These are phyloP conservation scores for Clarias pachynema DNA, from an alignment of 2,797 vertebrate species.

Conservation along the genomic window DNA sequence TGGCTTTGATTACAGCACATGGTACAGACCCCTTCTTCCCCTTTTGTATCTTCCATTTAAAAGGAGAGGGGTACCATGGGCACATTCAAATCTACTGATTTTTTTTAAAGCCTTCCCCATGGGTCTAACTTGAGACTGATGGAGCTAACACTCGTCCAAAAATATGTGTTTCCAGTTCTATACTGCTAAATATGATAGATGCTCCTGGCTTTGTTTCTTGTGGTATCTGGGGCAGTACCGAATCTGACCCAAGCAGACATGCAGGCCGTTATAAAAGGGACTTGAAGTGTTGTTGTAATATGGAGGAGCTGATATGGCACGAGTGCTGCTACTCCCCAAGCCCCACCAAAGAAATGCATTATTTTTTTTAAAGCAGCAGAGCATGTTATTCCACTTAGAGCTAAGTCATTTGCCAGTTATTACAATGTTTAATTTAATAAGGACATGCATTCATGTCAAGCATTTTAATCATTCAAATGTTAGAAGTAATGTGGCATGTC, in stretches of 20 bases:
- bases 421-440: background rate
- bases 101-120: background rate
- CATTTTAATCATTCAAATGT: background rate
- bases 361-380: background rate
- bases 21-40: background rate
- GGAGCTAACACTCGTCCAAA: background rate
- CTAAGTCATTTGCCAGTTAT: background rate
- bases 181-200: slow-evolving; percentile 13
- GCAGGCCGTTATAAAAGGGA: background rate
- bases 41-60: background rate
- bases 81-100: background rate
- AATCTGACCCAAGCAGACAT: background rate
- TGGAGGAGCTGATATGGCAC: background rate
- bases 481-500: background rate
- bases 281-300: background rate
- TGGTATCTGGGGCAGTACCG: background rate
- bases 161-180: background rate
- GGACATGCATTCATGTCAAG: background rate
- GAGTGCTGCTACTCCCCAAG: background rate
- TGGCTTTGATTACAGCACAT: background rate
- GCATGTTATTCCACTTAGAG: background rate
- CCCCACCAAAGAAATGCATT: too few relatives aligned
- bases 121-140: background rate
- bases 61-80: background rate
- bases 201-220: background rate